These are phyloP conservation scores for Wasmannia auropunctata DNA, from an alignment of 1,140 invertebrate species.

Conservation along the genomic window DNA sequence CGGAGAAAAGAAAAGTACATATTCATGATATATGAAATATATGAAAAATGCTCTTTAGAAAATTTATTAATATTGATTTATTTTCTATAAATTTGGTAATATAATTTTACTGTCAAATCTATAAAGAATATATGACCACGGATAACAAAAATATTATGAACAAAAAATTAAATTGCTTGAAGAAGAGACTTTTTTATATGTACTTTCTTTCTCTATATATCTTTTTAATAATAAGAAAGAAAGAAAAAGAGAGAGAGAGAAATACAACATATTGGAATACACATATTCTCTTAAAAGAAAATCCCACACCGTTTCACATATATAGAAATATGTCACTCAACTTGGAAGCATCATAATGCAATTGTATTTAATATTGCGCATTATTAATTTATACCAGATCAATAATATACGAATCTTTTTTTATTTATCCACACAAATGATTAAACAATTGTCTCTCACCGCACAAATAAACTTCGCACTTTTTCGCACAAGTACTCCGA, in stretches of 20 bases:
- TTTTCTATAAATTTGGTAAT: neutral
- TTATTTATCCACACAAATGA: neutral
- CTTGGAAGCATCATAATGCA: neutral
- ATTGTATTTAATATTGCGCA: neutral
- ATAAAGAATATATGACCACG: neutral
- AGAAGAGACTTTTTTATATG: neutral
- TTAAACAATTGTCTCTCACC: neutral
- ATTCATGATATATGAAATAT: too few species aligned
- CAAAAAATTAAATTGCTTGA: neutral
- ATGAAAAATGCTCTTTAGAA: neutral
- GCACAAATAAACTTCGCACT: conserved; percentile 19
- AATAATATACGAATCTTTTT: neutral
- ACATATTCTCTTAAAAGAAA: neutral
- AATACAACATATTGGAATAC: neutral
- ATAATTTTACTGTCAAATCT: neutral
- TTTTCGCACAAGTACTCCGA: conserved; percentile 10
- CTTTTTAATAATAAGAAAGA: neutral
- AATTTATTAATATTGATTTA: neutral
- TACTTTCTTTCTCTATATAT: neutral
- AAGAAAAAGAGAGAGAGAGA: neutral
- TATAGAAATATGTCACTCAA: neutral
- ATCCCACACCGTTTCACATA: neutral
- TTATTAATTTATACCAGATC: neutral
- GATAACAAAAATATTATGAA: neutral
- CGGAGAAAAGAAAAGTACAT: neutral